Conservation (phyloP, 2,113 vertebrate genomes). For the Machaerirhynchus nigripectus region DNA sequence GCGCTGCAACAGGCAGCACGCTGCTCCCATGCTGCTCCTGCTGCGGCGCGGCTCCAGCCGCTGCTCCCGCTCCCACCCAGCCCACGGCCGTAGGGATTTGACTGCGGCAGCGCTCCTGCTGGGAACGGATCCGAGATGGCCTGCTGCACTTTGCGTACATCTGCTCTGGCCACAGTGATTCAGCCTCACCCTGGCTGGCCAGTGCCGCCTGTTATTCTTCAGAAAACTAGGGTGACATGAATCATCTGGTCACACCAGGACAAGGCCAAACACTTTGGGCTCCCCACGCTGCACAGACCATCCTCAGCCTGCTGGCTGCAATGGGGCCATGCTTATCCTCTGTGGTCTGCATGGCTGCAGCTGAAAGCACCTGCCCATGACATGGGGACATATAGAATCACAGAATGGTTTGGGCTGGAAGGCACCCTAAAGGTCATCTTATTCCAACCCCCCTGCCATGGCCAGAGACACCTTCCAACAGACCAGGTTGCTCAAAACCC, state of each 20-base stretch:
- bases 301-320: rapidly evolving
- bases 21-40: neutral
- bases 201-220: neutral
- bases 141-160: neutral
- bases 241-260: neutral
- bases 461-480: neutral
- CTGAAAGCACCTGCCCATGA: neutral
- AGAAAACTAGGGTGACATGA: neutral
- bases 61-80: neutral
- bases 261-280: rapidly evolving
- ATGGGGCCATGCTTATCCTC: rapidly evolving
- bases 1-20: neutral
- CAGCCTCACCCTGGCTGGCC: neutral
- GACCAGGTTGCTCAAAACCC: neutral
- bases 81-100: rapidly evolving
- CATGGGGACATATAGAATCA: neutral
- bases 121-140: rapidly evolving
- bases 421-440: neutral
- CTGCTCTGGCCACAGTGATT: neutral
- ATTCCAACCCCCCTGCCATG: neutral
- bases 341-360: neutral
- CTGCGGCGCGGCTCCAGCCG: neutral
- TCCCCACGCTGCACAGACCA: neutral
- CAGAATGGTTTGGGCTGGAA: neutral
- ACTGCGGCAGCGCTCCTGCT: rapidly evolving